Base-by-base conservation (phyloP, 2,888 invertebrate species). In the Euzetes globulus region DNA sequence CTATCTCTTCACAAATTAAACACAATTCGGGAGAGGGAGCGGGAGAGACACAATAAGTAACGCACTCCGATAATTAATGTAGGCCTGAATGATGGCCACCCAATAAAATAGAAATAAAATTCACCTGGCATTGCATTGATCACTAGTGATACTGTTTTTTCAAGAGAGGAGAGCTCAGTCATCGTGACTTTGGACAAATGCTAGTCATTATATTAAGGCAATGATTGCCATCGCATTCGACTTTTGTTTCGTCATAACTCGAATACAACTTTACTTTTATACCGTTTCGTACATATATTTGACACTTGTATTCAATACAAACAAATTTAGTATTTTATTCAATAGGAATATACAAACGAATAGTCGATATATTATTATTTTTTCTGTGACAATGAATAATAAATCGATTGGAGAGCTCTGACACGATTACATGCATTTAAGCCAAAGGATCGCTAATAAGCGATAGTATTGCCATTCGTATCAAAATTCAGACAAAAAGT, bases 181-280 rank as follows among this genome's bases (percentile, higher is more conserved):
- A 65, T 65, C 65, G 65, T 65, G 65, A 65, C 65, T 65, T 65
- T 37, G 65, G 65, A 65, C 65, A 65, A 65, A 65, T 65, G 41
- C 33, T 37, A 19, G 52, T 6, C 52, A 52, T 52, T 6, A 52
- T 29, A 27, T 60, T 22, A 19, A 60, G 27, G 60, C 65, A n/a
- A 33, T 65, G 22, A 58, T 58, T 50, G 58, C 58, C 27, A 58
- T 58, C 22, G 25, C 58, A 33, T 65, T 37, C 11, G 9, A 65
- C 13, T 33, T 22, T 33, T 37, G 19, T 65, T 65, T 65, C 65
- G 65, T 65, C 65, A 65, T 17, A 15, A 58, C 37, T 37, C 7
- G 33, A 65, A 6, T 60, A 29, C 9, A 33, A 29, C 15, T 60
- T 60, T 29, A 60, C 5, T 60, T 60, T 55, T n/a, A 22, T 55